These are phyloP conservation scores for Papilio elwesi DNA, from an alignment of 2,888 invertebrate genomes.

Conservation along the genomic window DNA sequence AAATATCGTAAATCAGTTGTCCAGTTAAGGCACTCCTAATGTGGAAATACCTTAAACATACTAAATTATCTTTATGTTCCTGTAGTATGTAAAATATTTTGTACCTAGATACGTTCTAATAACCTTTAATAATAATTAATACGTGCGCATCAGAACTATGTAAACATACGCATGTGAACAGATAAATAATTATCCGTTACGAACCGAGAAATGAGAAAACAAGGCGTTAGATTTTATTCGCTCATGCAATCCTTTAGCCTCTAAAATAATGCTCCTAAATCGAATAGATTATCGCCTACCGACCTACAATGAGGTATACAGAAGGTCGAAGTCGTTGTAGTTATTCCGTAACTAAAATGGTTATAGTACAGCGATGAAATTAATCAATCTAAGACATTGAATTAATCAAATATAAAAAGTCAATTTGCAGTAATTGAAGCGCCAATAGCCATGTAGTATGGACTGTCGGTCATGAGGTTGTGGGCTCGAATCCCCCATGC, in stretches of 20 bases:
- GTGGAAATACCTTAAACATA: not conserved
- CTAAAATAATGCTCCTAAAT: slow-evolving; percentile 21
- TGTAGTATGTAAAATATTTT: not conserved
- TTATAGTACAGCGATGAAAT: too few species aligned
- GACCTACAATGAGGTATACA: not conserved
- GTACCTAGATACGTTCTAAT: slow-evolving; percentile 29
- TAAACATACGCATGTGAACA: not conserved
- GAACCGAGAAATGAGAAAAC: slow-evolving; percentile 25
- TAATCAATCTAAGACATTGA: too few species aligned
- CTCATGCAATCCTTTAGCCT: slow-evolving; percentile 16
- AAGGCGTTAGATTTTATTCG: slow-evolving; percentile 29
- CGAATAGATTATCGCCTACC: slow-evolving; percentile 3
- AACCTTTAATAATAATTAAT: slow-evolving; percentile 26
- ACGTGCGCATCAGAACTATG: slow-evolving; percentile 12
- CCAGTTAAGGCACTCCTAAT: not conserved
- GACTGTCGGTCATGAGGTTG: too few species aligned
- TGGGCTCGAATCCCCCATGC: too few species aligned
- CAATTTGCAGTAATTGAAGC: too few species aligned
- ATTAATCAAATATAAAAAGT: too few species aligned
- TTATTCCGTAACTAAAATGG: not conserved
- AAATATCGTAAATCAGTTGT: not conserved
- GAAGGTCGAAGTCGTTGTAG: not conserved
- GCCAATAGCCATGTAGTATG: too few species aligned
- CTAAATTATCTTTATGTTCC: not conserved
- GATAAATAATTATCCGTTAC: slow-evolving; percentile 31